Percentiles rank a stretch among this genome's conserved stretches.
Conservation (phyloP, 2,888 invertebrate genomes). For the Lasius fuliginosus region DNA sequence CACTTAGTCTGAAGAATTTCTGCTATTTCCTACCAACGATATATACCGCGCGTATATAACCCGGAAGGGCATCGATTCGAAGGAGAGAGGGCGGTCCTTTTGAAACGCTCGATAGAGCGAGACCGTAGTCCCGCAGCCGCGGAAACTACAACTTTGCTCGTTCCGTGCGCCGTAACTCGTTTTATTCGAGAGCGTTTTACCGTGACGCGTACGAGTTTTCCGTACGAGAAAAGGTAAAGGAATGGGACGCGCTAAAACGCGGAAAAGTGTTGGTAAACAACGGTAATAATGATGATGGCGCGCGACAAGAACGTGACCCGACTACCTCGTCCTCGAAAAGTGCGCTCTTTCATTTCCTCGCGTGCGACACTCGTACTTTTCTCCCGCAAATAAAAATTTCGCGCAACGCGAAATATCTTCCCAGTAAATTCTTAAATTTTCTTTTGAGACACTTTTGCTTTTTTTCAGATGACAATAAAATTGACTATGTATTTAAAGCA, state of each 20-base stretch:
- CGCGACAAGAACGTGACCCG: slow-evolving; percentile 11
- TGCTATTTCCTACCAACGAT: slow-evolving; percentile 41
- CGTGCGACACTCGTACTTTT: background rate
- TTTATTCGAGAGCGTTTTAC: slow-evolving; percentile 51
- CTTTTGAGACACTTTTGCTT: background rate
- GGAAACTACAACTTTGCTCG: slow-evolving; percentile 33
- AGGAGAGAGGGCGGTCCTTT: slow-evolving; percentile 27
- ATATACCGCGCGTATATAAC: slow-evolving; percentile 12
- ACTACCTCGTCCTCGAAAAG: slow-evolving; percentile 8
- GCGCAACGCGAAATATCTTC: background rate
- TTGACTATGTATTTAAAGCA: background rate
- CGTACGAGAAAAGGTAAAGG: slow-evolving; percentile 10
- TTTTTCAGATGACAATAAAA: background rate
- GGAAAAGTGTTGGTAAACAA: slow-evolving; percentile 58
- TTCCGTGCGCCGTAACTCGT: slow-evolving; percentile 45
- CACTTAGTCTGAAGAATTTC: slow-evolving; percentile 48
- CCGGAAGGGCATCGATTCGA: slow-evolving; percentile 47
- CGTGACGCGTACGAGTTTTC: slow-evolving; percentile 31
- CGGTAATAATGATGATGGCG: slow-evolving; percentile 53
- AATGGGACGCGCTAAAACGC: slow-evolving; percentile 31
- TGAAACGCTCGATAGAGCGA: slow-evolving; percentile 34
- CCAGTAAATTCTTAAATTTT: background rate
- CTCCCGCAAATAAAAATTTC: slow-evolving; percentile 34
- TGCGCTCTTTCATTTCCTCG: slow-evolving; percentile 22
- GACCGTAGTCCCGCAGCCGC: slow-evolving; percentile 34